Evolutionary conservation across 1,140 invertebrate species (phyloP), one percentile per base, ranked within the genome.

Genomic region (Neodiprion pinetum): DNA sequence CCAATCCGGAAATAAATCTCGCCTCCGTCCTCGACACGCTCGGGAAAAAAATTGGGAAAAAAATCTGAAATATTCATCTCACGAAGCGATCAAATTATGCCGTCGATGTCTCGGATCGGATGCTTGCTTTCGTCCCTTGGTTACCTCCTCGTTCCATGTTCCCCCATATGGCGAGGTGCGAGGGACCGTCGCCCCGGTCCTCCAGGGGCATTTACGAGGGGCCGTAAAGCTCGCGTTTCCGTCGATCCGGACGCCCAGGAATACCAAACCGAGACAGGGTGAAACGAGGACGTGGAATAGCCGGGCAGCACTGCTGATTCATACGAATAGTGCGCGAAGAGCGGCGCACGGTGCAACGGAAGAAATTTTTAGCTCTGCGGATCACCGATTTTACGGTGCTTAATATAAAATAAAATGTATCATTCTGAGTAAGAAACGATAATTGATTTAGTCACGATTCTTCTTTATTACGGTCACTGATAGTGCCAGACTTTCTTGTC

Each of bases 1-100:
- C 28, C 28, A 40, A 40, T 5, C 28, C 28, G 28, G 53, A 61
- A 61, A 61, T 14, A 61, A 61, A 61, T 14, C 11, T 61, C 53
- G 5, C 28, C 28, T 3, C 28, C 28, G 28, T 40, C 5, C 28
- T 40, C 28, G 28, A 40, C 28, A 40, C 5, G 28, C 28, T 40
- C 28, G 28, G 28, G 28, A 40, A 40, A 40, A 40, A 40, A 40
- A 40, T 40, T 2, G 28, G 28, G 28, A 40, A 40, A 3, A 61
- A 61, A 61, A 61, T 61, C 53, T 61, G 53, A 61, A 14, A 61
- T 61, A 61, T 61, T 61, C 53, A 61, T 61, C 53, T 61, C 53
- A 61, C 53, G 53, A 61, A 61, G 53, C 53, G 11, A 61, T 61
- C 53, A 61, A 61, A 61, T 61, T 61, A 61, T 61, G n/a, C 53